These are phyloP conservation scores for Aphaenogaster floridana DNA, from an alignment of 1,140 invertebrate species.

Conservation along the genomic window DNA sequence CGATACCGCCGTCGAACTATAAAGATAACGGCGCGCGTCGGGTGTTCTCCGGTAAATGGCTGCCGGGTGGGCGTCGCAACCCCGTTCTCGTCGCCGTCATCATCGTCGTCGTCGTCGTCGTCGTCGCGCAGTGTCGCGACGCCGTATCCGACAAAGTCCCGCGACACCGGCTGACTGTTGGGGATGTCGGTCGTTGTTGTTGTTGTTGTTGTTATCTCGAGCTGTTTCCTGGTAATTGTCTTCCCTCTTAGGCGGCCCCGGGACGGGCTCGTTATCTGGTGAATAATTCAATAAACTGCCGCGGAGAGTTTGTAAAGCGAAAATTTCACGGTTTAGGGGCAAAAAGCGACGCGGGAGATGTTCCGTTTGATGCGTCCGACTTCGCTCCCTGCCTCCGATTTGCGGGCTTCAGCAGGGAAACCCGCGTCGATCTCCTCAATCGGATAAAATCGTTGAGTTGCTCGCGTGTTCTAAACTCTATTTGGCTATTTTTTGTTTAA, in stretches of 20 bases:
- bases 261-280: slow-evolving; percentile 78
- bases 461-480: neutral
- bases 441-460: slow-evolving; percentile 29
- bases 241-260: slow-evolving; percentile 72
- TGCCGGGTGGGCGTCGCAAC: slow-evolving; percentile 60
- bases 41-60: slow-evolving; percentile 43
- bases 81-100: slow-evolving; percentile 41
- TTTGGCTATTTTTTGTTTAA: neutral
- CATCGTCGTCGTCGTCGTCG: slow-evolving; percentile 27
- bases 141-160: slow-evolving; percentile 72
- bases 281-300: slow-evolving; percentile 82
- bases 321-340: slow-evolving; percentile 78
- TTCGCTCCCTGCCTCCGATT: neutral
- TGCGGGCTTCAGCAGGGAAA: neutral
- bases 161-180: slow-evolving; percentile 66
- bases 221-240: slow-evolving; percentile 82
- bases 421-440: neutral
- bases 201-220: slow-evolving; percentile 79
- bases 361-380: slow-evolving; percentile 50
- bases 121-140: slow-evolving; percentile 64
- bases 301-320: slow-evolving; percentile 73
- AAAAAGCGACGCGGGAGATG: slow-evolving; percentile 73
- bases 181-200: slow-evolving; percentile 70
- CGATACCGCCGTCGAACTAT: slow-evolving; percentile 72
- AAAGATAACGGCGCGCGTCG: slow-evolving; percentile 73